Percentiles rank a stretch among this genome's conserved stretches.
Conservation (phyloP, 1,140 invertebrate species). For the Drosophila eugracilis region DNA sequence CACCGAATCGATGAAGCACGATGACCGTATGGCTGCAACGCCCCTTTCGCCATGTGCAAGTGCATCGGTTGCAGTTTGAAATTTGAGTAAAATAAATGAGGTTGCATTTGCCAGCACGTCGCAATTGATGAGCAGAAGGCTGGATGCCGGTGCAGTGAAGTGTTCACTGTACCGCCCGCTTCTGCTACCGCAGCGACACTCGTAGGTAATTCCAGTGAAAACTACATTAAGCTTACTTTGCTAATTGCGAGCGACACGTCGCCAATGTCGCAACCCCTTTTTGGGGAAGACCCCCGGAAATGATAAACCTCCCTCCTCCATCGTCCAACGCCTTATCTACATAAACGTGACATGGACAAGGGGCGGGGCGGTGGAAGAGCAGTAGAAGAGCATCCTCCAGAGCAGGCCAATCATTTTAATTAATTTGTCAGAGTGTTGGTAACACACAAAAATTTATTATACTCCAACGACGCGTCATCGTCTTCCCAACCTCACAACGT, state of each 20-base stretch:
- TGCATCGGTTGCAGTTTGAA: slow-evolving; percentile 58
- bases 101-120: slow-evolving; percentile 62
- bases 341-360: slow-evolving; percentile 45
- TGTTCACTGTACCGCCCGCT: slow-evolving; percentile 11
- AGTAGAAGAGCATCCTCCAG: slow-evolving; percentile 25
- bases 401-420: slow-evolving; percentile 84
- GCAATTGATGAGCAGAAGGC: slow-evolving; percentile 64
- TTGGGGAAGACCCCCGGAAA: not conserved
- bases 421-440: slow-evolving; percentile 84
- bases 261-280: slow-evolving; percentile 44
- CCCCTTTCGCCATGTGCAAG: slow-evolving; percentile 21
- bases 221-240: slow-evolving; percentile 84
- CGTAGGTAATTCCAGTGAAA: slow-evolving; percentile 83
- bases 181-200: slow-evolving; percentile 40
- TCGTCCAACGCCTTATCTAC: slow-evolving; percentile 61
- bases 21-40: slow-evolving; percentile 26
- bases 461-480: slow-evolving; percentile 62
- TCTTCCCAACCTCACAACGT: slow-evolving; percentile 4
- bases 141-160: not conserved
- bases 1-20: slow-evolving; percentile 11
- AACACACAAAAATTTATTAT: slow-evolving; percentile 84
- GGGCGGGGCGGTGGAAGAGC: not conserved
- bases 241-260: slow-evolving; percentile 84
- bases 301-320: not conserved
- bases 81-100: slow-evolving; percentile 74